A percentile compares a stretch with the other conserved stretches of the same genome.
Conservation (phyloP, 2,113 vertebrate genomes). For the Sporophila hypoxantha region DNA sequence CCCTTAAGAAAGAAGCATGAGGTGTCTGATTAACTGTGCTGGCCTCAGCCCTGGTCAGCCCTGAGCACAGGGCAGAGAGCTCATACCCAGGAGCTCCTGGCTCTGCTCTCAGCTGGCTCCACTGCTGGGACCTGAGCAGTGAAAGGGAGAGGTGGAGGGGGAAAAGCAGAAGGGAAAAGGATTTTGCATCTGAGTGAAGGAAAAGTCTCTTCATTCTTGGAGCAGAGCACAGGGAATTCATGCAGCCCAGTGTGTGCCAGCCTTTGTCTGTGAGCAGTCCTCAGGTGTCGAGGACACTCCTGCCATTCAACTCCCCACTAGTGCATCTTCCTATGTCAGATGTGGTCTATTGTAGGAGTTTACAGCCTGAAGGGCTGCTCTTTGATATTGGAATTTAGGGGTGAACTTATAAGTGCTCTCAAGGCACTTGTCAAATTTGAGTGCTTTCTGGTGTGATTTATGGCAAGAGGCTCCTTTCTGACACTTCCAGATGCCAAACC, state of each 20-base stretch:
- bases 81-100: background rate
- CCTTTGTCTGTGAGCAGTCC: background rate
- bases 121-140: background rate
- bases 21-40: background rate
- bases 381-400: conserved; percentile 68
- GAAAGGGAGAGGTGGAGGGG: background rate
- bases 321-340: background rate
- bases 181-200: background rate
- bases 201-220: background rate
- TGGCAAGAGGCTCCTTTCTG: conserved; percentile 66
- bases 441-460: conserved; percentile 71
- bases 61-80: rapidly evolving
- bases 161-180: background rate
- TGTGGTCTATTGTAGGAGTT: conserved; percentile 45
- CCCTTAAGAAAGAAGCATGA: background rate
- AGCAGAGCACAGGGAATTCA: background rate
- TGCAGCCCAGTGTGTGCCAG: background rate
- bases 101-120: background rate
- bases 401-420: conserved; percentile 60
- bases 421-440: conserved; percentile 64
- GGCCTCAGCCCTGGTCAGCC: background rate
- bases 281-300: background rate
- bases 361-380: conserved; percentile 38
- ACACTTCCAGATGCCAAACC: conserved; percentile 72
- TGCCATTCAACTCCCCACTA: background rate